Conservation (phyloP, 2,797 vertebrate species). For the Cuniculus paca region DNA sequence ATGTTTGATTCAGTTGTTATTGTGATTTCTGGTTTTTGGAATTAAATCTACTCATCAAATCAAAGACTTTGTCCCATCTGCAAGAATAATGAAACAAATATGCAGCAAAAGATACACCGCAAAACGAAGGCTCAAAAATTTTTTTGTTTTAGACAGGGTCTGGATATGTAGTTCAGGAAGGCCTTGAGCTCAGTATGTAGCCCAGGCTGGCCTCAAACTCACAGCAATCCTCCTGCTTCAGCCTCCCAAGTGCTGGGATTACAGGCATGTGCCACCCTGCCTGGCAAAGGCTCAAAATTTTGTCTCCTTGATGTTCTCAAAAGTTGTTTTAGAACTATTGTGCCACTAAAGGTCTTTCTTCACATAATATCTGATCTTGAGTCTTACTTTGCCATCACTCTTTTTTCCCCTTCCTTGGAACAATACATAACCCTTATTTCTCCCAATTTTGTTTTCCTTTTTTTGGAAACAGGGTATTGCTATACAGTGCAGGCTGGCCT, state of each 20-base stretch:
- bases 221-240: background rate
- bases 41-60: constrained; percentile 31
- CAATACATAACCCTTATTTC: background rate
- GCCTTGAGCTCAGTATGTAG: no score
- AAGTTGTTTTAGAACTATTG: background rate
- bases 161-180: background rate
- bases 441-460: background rate
- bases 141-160: background rate
- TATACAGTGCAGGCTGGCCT: background rate
- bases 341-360: background rate
- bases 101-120: background rate
- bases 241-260: background rate
- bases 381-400: background rate
- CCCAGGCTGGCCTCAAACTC: background rate
- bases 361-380: background rate
- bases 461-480: background rate
- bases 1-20: background rate
- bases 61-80: background rate
- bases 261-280: no score
- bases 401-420: background rate
- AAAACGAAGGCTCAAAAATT: background rate
- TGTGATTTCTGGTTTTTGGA: background rate
- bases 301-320: background rate
- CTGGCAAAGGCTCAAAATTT: background rate
- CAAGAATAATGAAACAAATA: constrained; percentile 16